Conservation (phyloP, 1,140 invertebrate genomes). For the Pomacea maculata region DNA sequence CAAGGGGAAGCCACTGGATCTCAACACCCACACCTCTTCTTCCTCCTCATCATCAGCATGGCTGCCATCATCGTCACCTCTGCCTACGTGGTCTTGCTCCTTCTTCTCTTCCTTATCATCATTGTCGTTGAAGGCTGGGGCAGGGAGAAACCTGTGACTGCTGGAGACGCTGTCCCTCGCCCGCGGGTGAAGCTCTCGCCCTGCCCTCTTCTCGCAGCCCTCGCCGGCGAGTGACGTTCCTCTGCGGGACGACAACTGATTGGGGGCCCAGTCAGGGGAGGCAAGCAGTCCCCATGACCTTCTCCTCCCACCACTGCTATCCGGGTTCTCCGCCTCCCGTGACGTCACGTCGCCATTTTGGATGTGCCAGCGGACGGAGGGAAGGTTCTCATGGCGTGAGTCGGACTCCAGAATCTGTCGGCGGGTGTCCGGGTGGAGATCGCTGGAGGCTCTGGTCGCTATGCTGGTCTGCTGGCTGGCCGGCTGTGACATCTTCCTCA, state of each 20-base stretch:
- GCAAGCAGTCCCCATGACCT: too few species aligned
- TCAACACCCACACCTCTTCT: not conserved
- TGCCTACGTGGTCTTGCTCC: not conserved
- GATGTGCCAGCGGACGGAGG: too few species aligned
- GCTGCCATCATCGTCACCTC: not conserved
- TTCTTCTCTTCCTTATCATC: not conserved
- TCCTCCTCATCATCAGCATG: not conserved
- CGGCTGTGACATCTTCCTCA: conserved; percentile 12
- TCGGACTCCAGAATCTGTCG: too few species aligned
- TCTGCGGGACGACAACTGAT: too few species aligned
- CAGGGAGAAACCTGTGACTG: not conserved
- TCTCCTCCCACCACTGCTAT: not conserved
- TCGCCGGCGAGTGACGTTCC: too few species aligned
- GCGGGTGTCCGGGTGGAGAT: too few species aligned
- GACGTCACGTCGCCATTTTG: conserved; percentile 6
- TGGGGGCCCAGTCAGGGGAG: too few species aligned
- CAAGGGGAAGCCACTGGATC: not conserved
- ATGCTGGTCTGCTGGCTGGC: too few species aligned
- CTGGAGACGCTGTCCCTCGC: conserved; percentile 18
- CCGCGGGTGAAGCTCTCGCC: conserved; percentile 2
- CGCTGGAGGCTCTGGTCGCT: too few species aligned
- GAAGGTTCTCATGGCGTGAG: too few species aligned
- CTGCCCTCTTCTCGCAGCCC: not conserved
- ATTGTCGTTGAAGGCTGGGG: not conserved
- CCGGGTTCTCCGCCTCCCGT: not conserved